Base-by-base conservation (phyloP, 2,113 vertebrate species). In the Nothobranchius kuhntae region DNA sequence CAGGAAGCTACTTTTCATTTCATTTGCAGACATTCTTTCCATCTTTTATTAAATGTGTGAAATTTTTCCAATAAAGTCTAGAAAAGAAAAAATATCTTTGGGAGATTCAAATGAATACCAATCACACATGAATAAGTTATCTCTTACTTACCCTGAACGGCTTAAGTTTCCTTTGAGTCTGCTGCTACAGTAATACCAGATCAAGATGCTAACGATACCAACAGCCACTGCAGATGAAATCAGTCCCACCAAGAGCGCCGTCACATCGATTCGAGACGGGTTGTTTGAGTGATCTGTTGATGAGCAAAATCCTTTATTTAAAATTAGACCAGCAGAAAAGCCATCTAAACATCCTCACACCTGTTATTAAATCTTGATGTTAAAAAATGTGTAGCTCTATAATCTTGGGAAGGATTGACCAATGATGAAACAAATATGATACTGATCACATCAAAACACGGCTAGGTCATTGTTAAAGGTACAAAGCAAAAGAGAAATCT, bases 221-320 rank as follows among this genome's bases (percentile, higher is more conserved):
- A 98, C 3, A 13, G 91, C 78, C 0, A 97, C 93, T 72, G 94
- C 96, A 73, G 89, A 90, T 73, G 84, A 87, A 71, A 98, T 93
- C 53, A 98, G 78, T 69, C 96, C 95, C 86, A 95, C 95, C 81
- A 99, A 87, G 68, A 99, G 93, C 53, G 93, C 92, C 0, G 95
- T 93, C 66, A 96, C 93, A 7, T 98, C 96, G 0, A 97, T 68
- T 73, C 92, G 93, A 3, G 87, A 48, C 9, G 78, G 36, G 1
- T 30, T 30, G 1, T 80, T 68, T 4, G 46, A 42, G 14, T 89
- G 78, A 3, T 60, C 93, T 93, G 80, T 30, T 53, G 57, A 80
- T 10, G 54, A 71, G 30, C 4, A 1, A 30, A 30, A 30, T 30
- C 30, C 3, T 30, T 30, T 30, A 3, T 30, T 30, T 30, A 3